Evolutionary conservation across 2,797 vertebrate species (phyloP).

Genomic region (Pseudochirops cupreus): DNA sequence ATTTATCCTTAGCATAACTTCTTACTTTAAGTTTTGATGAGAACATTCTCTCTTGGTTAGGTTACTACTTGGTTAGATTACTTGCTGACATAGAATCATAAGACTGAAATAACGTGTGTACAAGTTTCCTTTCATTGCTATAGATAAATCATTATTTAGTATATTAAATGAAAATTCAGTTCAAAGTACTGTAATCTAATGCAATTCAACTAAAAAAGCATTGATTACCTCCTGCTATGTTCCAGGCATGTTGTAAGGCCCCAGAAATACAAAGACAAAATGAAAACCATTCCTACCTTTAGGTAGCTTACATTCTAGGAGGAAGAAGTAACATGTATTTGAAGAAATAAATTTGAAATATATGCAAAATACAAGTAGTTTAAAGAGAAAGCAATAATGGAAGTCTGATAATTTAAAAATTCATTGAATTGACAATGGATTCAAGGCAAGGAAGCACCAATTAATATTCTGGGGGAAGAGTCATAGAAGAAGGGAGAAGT

Average conservation of each 20-base stretch:
- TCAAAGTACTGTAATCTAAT: neutral
- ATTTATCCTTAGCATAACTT: conserved; percentile 7
- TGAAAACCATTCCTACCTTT: neutral
- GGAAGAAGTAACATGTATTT: neutral
- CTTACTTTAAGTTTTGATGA: neutral
- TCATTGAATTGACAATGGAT: conserved; percentile 28
- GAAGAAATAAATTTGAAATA: neutral
- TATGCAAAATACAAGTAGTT: neutral
- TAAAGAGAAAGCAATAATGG: neutral
- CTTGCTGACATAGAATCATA: neutral
- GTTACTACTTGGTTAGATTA: neutral
- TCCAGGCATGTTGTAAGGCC: neutral
- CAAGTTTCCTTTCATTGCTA: neutral
- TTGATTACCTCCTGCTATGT: neutral
- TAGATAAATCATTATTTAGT: neutral
- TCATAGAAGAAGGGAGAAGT: neutral
- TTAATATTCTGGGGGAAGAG: neutral
- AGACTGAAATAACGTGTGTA: neutral
- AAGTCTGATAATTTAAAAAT: neutral
- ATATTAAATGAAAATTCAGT: neutral
- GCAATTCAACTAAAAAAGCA: neutral
- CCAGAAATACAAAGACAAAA: neutral
- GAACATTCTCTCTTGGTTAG: conserved; percentile 25
- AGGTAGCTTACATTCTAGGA: neutral
- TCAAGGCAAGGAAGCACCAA: conserved; percentile 12